phyloP scores from a whole-genome alignment of 2,113 vertebrate genomes.

The Stegostoma tigrinum region DNA sequence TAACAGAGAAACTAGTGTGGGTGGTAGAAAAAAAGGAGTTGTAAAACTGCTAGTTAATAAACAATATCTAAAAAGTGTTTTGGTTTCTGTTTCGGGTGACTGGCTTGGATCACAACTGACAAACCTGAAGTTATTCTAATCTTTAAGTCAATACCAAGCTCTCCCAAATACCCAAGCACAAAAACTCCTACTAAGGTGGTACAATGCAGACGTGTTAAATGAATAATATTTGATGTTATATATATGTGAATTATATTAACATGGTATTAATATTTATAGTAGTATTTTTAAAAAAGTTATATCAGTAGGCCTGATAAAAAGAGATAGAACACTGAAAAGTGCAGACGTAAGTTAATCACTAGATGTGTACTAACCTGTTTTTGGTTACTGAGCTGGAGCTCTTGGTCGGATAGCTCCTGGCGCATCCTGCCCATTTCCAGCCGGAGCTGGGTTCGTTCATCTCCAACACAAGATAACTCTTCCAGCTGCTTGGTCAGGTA shows the following conservation, averaged over 20 bases:
- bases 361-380: slow-evolving; percentile 64
- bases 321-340: not conserved
- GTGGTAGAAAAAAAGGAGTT: no score
- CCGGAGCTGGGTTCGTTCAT: slow-evolving; percentile 80
- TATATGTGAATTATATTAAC: no score
- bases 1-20: no score
- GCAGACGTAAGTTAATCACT: no score
- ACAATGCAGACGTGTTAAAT: not conserved
- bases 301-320: not conserved
- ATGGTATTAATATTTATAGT: not conserved
- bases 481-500: slow-evolving; percentile 95
- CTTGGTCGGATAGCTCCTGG: slow-evolving; percentile 86
- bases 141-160: not conserved
- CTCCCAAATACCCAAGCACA: not conserved
- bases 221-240: no score
- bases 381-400: slow-evolving; percentile 98
- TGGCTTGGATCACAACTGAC: no score
- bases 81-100: no score
- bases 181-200: not conserved
- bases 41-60: no score
- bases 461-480: slow-evolving; percentile 79
- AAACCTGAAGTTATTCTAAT: not conserved
- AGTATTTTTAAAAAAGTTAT: not conserved
- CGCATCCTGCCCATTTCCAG: slow-evolving; percentile 91
- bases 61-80: no score